Base-by-base conservation (phyloP, 2,888 invertebrate genomes). In the Achlya flavicornis region DNA sequence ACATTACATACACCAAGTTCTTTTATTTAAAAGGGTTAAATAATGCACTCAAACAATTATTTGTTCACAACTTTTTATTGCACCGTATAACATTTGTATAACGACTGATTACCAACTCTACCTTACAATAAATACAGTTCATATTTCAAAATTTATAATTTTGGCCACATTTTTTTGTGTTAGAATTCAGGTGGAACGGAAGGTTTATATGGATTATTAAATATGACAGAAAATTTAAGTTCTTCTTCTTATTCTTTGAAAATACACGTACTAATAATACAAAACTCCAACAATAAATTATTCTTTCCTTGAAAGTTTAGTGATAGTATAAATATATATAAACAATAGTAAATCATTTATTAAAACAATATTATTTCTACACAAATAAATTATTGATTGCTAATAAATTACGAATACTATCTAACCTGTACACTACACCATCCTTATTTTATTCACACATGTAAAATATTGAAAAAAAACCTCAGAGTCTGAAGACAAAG, bases 21-120 rank as follows among this genome's bases (percentile, higher is more conserved):
- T 38, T 38, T 38, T 38, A 38, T 58, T 38, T 64, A 61, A 63
- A 58, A 59, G 12, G 10, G 61, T 14, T 14, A 14, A 64, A 75
- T 63, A 73, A 78, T 64, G 69, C 63, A 38, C 59, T 38, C 26
- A 26, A 26, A 26, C 2, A 61, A 46, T 14, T 70, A 78, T 83
- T 80, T 82, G 74, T 86, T 90, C 90, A 91, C 90, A 91, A 91
- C 91, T 71, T 87, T 77, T 89, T 92, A 91, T 91, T 92, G 90
- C 90, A 90, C 83, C 81, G 83, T 85, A 82, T 88, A 91, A 91
- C 90, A 88, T 83, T 88, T 90, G 89, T 89, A 89, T 85, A 89
- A 83, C 80, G 75, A 77, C n/a, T 46, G n/a, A 46, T 46, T 46
- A 46, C 46, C 46, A 46, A 46, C 66, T 70, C 66, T 64, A 59